Base-by-base conservation (phyloP, 2,888 invertebrate species). In the Zonitis immaculata region DNA sequence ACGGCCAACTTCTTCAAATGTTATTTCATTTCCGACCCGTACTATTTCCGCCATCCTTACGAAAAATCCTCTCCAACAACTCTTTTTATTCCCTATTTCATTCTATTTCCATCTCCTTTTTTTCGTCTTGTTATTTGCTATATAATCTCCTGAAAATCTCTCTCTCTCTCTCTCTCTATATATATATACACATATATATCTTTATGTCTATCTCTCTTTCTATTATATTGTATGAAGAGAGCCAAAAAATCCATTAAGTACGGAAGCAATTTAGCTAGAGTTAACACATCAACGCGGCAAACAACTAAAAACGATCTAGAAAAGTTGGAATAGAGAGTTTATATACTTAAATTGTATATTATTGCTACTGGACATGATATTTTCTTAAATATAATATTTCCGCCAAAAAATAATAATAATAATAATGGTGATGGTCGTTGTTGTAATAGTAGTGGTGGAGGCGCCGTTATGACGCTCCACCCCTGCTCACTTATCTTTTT, bases 241-340 rank as follows among this genome's bases (percentile, higher is more conserved):
- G 61, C 63, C 60, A 68, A 73, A 70, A 70, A 72, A 71, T 73
- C 73, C 72, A 73, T 72, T 73, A 73, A 67, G 68, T 65, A 60
- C 67, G 74, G 73, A 74, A 74, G 71, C 71, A 73, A 73, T 73
- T 74, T 73, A 62, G 69, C 65, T 65, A 70, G 68, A 73, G 73
- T 74, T 73, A 74, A 73, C 74, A 73, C 74, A 73, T 73, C 73
- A 70, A 66, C 69, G 68, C 65, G 59, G 66, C 59, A 52, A 56
- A 63, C 32, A 66, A 66, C n/a, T n/a, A n/a, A n/a, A 69, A 68
- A 59, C 63, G 61, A 64, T 65, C 64, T n/a, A n/a, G n/a, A n/a
- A n/a, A n/a, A n/a, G n/a, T n/a, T n/a, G n/a, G n/a, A n/a, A n/a
- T n/a, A n/a, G n/a, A n/a, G n/a, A n/a, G n/a, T n/a, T n/a, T n/a